A percentile compares a stretch with the other conserved stretches of the same genome.
phyloP scores from a whole-genome alignment of 2,888 invertebrate genomes.

The Harpalus rubripes region DNA sequence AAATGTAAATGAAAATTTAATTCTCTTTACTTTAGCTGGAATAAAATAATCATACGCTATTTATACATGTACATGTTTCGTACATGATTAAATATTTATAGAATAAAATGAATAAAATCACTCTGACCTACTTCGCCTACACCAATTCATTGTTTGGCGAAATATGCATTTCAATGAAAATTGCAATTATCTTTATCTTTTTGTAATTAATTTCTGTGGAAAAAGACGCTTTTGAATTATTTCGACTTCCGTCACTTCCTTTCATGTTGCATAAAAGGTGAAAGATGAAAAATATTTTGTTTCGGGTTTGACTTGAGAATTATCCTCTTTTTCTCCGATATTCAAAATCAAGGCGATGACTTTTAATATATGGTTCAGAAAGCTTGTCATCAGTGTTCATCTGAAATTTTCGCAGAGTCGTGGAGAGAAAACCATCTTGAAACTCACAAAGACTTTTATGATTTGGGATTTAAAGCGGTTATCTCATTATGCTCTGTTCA shows the following conservation, averaged over 20 bases:
- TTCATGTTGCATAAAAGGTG: conserved; percentile 8
- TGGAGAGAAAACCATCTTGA: conserved; percentile 40
- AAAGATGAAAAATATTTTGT: conserved; percentile 27
- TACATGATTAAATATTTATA: not conserved
- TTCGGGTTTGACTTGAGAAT: not conserved
- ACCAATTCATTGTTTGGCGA: not conserved
- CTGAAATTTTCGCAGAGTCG: conserved; percentile 37
- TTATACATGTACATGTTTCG: too few species aligned
- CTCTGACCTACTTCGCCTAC: not conserved
- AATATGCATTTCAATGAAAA: conserved; percentile 2
- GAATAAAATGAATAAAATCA: not conserved
- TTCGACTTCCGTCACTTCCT: not conserved
- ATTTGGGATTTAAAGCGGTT: conserved; percentile 66
- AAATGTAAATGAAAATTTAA: too few species aligned
- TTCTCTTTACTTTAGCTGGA: too few species aligned
- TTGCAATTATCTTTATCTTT: not conserved
- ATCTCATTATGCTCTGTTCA: conserved; percentile 65
- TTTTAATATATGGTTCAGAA: conserved; percentile 58
- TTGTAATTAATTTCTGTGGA: conserved; percentile 7
- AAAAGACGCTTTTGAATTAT: conserved; percentile 5
- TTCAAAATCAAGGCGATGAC: conserved; percentile 53
- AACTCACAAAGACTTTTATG: conserved; percentile 66
- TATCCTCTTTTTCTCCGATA: not conserved
- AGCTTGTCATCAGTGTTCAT: conserved; percentile 59
- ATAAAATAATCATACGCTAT: too few species aligned